Evolutionary conservation across 2,113 vertebrate species (phyloP), one percentile per base, ranked within the genome.

Genomic region (Microcebus ravelobensis): DNA sequence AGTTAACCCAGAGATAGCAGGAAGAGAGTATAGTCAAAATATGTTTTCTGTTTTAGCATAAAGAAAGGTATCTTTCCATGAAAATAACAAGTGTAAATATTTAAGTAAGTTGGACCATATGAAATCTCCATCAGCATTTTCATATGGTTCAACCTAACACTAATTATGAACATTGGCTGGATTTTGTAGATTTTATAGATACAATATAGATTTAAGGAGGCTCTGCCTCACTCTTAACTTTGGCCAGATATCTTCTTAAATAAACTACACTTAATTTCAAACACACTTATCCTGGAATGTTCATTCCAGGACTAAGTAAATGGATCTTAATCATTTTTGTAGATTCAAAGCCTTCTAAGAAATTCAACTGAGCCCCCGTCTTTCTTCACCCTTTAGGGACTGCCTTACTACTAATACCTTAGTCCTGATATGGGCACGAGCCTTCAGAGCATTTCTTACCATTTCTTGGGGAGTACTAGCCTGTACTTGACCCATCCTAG

Each of bases 141-240:
- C 84, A 85, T 52, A 39, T 65, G 79, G 67, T 48, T 83, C 73
- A 91, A 59, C n/a, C 45, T 79, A 93, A 91, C 73, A 86, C 55
- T 85, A 96, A 96, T 93, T 93, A 96, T 74, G 92, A 97, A 91
- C 79, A 91, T 45, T 93, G 86, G 34, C 55, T 96, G 42, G 34
- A 45, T 73, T 94, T 87, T 73, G 86, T n/a, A 90, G 67, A 87
- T 88, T 86, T 97, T 95, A 84, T 92, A 84, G 74, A 90, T 87
- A 29, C 0, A 80, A 61, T 93, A 71, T 76, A 93, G 31, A 93
- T 85, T 97, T 96, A 79, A 94, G 77, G 48, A 95, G 29, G 25
- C 29, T 77, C 73, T 76, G 27, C 73, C 67, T 95, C 31, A 45
- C 63, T 90, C 89, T 94, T 93, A 95, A 92, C 48, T 68, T 96